A percentile compares a stretch with the other conserved stretches of the same genome.
These are phyloP conservation scores for Gnatocerus cornutus DNA, from an alignment of 2,888 invertebrate species.

Conservation along the genomic window DNA sequence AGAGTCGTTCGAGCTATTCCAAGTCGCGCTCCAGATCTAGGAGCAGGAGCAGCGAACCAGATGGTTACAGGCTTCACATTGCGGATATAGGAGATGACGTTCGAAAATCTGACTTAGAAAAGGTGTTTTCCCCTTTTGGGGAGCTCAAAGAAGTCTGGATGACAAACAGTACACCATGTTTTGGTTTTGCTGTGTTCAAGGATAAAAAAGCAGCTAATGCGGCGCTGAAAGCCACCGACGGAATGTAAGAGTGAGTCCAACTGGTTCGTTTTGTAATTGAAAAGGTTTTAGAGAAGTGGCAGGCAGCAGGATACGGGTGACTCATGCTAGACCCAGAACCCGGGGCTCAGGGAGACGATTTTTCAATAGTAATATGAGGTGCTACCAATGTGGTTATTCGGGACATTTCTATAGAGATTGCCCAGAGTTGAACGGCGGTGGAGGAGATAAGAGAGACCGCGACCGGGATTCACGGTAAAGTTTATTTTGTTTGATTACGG, in stretches of 20 bases:
- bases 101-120: conserved; percentile 73
- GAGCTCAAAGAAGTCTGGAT: conserved; percentile 75
- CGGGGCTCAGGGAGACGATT: conserved; percentile 71
- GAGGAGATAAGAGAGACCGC: conserved; percentile 62
- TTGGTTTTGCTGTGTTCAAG: conserved; percentile 76
- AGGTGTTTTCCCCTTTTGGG: conserved; percentile 74
- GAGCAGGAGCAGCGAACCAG: conserved; percentile 67
- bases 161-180: conserved; percentile 75
- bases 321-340: conserved; percentile 73
- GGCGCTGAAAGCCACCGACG: conserved; percentile 71
- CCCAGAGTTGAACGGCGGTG: conserved; percentile 69
- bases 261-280: background rate
- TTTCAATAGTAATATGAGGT: conserved; percentile 74
- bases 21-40: conserved; percentile 68
- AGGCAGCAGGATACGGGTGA: conserved; percentile 73
- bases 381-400: conserved; percentile 75
- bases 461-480: conserved; percentile 61
- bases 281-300: conserved; percentile 70
- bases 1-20: conserved; percentile 64
- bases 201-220: conserved; percentile 73
- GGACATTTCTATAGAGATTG: conserved; percentile 77
- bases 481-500: conserved; percentile 46
- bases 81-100: conserved; percentile 74
- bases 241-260: conserved; percentile 69
- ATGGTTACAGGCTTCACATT: conserved; percentile 72